Evolutionary conservation across 37 sponge, comb jelly and placozoan species (phyloP), one percentile per base, ranked within the genome.

Genomic region (Oopsacas minuta): DNA sequence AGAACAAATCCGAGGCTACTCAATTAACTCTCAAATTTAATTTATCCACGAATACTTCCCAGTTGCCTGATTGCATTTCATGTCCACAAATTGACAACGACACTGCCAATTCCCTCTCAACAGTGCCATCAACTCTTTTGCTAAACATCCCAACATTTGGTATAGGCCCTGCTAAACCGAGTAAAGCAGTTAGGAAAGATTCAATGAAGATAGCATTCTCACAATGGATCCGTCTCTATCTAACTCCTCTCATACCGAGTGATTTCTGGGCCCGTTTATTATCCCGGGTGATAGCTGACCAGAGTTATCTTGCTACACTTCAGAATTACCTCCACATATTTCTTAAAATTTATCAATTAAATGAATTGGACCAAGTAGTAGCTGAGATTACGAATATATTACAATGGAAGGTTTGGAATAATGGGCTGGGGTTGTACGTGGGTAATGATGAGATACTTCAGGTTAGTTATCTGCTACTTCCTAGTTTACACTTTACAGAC

Each of bases 251-350:
- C 3, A 61, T 61, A 25, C 75, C 75, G 32, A 61, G 75, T 34
- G 22, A 61, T n/a, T 61, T 61, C 75, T 61, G 75, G 75, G 75
- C 75, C 75, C 75, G 75, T n/a, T 34, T 61, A 7, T 12, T 61
- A 34, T 61, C 75, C 17, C 22, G 75, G 28, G 75, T 61, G 7
- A 61, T 61, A 25, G 75, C 75, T n/a, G 75, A 61, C 22, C 75
- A 61, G 75, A 61, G 75, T 34, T 61, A 61, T 34, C 75, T 61
- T 3, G 30, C 75, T 3, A 61, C 75, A 32, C 75, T 61, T 3
- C 75, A 61, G 75, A 61, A 61, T 34, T 61, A 61, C 75, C 75
- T 61, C 17, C 5, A 61, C 75, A 61, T 25, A 10, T 12, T 32
- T 34, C 75, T 61, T 25, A 61, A 61, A 12, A n/a, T 34, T 3